These are phyloP conservation scores for Aleiodes testaceus DNA, from an alignment of 2,888 invertebrate genomes.

Conservation along the genomic window DNA sequence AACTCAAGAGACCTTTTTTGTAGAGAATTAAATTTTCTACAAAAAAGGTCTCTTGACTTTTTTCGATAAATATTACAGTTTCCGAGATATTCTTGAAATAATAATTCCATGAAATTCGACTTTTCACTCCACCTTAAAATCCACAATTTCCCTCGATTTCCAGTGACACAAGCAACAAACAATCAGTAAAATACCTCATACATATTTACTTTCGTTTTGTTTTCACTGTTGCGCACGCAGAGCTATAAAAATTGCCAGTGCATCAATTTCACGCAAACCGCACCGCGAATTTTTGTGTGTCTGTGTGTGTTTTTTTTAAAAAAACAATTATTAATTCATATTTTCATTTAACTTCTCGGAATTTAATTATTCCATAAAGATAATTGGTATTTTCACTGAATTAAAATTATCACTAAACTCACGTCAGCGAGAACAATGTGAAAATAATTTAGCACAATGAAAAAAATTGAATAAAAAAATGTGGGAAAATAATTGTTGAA, in stretches of 20 bases:
- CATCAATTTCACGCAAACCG: constrained; percentile 36
- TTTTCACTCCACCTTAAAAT: no score
- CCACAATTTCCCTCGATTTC: not conserved
- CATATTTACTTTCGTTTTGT: constrained; percentile 38
- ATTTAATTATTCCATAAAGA: not conserved
- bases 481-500: no score
- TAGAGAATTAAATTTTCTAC: no score
- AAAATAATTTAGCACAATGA: not conserved
- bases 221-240: constrained; percentile 35
- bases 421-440: not conserved
- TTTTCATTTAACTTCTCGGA: not conserved
- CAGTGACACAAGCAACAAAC: constrained; percentile 5
- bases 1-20: no score
- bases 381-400: not conserved
- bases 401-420: constrained; percentile 10
- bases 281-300: not conserved
- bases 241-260: constrained; percentile 32
- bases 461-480: not conserved
- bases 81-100: no score
- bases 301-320: no score
- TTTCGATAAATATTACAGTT: no score
- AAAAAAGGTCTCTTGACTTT: no score
- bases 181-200: constrained; percentile 5
- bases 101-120: no score
- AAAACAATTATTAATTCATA: no score